Evolutionary conservation across 2,113 vertebrate species (phyloP), one percentile per base, ranked within the genome.

Genomic region (Psilopsiagon aymara): DNA sequence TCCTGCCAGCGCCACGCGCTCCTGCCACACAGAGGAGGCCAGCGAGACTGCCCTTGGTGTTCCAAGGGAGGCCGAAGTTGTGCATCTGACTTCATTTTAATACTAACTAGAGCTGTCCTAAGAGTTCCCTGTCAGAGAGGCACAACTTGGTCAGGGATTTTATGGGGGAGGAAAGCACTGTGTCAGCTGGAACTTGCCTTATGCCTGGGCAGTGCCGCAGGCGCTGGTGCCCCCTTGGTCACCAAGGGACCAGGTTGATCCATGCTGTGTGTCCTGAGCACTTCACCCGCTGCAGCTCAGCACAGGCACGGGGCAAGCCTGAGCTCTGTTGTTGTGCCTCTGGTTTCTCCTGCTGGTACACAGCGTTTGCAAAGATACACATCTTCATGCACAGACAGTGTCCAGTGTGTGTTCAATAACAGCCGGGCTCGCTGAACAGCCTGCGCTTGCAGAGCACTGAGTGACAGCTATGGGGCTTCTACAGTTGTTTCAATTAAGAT

Each of bases 161-260:
- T 17, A 2, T 6, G 6, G 31, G 12, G 29, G 15, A 23, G 24
- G 35, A 3, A 5, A 6, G 20, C 74, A 13, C 13, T 21, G 55
- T 13, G 35, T 57, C 64, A 28, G 29, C 31, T n/a, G 37, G 87
- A 46, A 8, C 20, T 20, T 6, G 46, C 29, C 10, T 10, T 6
- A 3, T 23, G 13, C 29, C 31, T 31, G 66, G 51, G 7, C 2
- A 3, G 8, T 19, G 68, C 33, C 39, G 0, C 4, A 1, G 0
- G 7, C 71, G 46, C 57, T 53, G 70, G 39, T 31, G 8, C 29
- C 5, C 0, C 9, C 73, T 39, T 1, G 5, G 37, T 60, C 70
- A 12, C 62, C 53, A 5, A 2, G 4, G 85, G 85, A 24, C 0
- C 8, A 17, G 80, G 37, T 13, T 16, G 41, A 17, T 31, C 2